Evolutionary conservation across 2,113 vertebrate genomes (phyloP).

Genomic region (Ciconia maguari): DNA sequence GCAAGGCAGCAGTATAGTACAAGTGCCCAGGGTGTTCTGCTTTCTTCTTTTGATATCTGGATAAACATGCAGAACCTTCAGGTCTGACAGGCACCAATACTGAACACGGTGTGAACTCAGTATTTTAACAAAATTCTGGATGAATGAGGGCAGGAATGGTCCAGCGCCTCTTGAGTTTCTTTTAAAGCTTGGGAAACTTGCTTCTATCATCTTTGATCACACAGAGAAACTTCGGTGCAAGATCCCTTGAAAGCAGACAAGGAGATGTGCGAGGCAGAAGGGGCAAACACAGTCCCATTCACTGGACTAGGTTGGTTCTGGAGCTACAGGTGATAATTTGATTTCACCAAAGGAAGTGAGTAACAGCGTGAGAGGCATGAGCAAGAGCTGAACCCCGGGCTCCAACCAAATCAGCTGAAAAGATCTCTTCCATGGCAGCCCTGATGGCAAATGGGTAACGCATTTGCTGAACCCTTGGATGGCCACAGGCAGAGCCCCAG

Average conservation of each 20-base stretch:
- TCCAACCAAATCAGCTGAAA: neutral
- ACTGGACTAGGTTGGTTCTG: neutral
- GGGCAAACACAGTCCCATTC: neutral
- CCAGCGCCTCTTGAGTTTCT: neutral
- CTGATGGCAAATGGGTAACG: neutral
- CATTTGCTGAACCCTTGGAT: neutral
- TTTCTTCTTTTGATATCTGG: neutral
- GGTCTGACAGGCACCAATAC: neutral
- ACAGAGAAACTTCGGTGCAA: neutral
- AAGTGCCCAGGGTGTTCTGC: neutral
- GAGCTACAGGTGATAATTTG: neutral
- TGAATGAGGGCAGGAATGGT: neutral
- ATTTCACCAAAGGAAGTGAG: neutral
- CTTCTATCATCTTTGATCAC: neutral
- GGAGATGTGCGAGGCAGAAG: neutral
- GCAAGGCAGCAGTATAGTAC: neutral
- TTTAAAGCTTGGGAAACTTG: neutral
- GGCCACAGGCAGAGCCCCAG: neutral
- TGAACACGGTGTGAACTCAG: neutral
- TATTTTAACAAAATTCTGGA: neutral
- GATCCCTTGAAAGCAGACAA: rapidly evolving
- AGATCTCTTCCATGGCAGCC: neutral
- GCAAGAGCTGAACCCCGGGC: neutral
- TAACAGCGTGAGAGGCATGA: neutral
- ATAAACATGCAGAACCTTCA: neutral